A percentile compares a stretch with the other conserved stretches of the same genome.
phyloP scores from a whole-genome alignment of 35 echinoderm and acorn worm species.

The Apostichopus californicus region DNA sequence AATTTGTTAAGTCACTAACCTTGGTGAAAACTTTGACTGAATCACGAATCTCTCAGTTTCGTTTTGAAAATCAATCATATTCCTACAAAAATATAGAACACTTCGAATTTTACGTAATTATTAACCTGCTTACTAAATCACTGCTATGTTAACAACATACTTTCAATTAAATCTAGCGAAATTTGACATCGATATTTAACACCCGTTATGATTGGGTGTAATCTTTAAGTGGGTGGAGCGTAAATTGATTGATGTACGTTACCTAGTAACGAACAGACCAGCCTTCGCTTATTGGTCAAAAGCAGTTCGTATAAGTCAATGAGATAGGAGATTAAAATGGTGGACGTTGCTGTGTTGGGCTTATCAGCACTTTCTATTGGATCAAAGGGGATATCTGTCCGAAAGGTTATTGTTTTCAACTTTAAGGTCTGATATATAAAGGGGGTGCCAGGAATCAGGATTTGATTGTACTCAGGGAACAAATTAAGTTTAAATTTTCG shows the following conservation, averaged over 20 bases:
- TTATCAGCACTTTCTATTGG: constrained; percentile 35
- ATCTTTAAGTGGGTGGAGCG: neutral
- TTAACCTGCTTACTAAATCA: neutral
- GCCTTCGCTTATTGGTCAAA: constrained; percentile 32
- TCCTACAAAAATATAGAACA: too few relatives aligned
- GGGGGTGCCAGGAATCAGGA: constrained; percentile 13
- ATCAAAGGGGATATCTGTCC: constrained; percentile 1
- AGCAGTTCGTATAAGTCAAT: constrained; percentile 27
- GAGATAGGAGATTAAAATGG: constrained; percentile 13
- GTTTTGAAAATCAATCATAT: too few relatives aligned
- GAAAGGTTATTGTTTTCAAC: constrained; percentile 25
- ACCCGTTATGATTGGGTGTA: constrained; percentile 12
- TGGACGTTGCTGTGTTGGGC: neutral
- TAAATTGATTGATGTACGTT: neutral
- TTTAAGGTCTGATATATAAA: constrained; percentile 11
- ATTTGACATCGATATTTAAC: constrained; percentile 8
- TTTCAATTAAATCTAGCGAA: neutral
- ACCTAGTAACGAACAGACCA: constrained; percentile 34
- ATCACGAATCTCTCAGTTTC: too few relatives aligned
- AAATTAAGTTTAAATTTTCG: neutral
- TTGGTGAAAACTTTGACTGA: too few relatives aligned
- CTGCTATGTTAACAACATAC: neutral
- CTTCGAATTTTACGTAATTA: neutral
- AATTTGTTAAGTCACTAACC: too few relatives aligned
- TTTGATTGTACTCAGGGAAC: constrained; percentile 18